Percentiles rank a stretch among this genome's conserved stretches.
Conservation (phyloP, 2,113 vertebrate species). For the Labrus mixtus region DNA sequence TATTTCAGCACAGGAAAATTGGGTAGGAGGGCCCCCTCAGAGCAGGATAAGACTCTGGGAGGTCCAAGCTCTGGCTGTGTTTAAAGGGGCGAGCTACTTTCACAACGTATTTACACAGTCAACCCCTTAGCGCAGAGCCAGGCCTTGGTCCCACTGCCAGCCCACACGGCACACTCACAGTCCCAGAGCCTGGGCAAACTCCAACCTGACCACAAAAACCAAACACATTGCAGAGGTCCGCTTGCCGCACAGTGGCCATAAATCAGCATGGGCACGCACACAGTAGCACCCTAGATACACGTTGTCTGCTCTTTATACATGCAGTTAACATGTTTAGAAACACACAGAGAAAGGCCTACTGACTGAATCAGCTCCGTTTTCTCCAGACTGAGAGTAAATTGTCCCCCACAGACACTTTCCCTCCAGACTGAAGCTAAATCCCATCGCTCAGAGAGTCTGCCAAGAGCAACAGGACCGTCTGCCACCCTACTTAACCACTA, state of each 20-base stretch:
- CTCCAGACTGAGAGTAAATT: constrained; percentile 42
- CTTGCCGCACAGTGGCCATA: constrained; percentile 48
- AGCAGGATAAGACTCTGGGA: constrained; percentile 55
- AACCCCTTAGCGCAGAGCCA: constrained; percentile 54
- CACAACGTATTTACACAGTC: constrained; percentile 70
- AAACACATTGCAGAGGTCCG: constrained; percentile 62
- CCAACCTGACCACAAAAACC: constrained; percentile 64
- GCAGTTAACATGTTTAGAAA: background rate
- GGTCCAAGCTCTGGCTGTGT: constrained; percentile 44
- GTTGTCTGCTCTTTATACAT: background rate
- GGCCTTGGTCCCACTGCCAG: constrained; percentile 52
- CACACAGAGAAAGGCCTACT: background rate
- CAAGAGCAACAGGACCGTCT: constrained; percentile 77
- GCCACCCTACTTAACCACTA: constrained; percentile 55
- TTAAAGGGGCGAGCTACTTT: constrained; percentile 43
- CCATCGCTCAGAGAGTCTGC: constrained; percentile 48
- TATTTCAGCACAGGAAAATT: constrained; percentile 30
- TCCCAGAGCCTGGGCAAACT: constrained; percentile 57
- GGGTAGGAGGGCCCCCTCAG: constrained; percentile 28
- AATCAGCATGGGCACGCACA: constrained; percentile 54
- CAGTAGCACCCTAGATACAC: background rate
- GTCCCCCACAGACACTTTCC: constrained; percentile 35
- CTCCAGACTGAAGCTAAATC: constrained; percentile 50
- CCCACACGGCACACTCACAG: constrained; percentile 36
- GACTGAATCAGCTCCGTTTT: constrained; percentile 6